Evolutionary conservation across 2,888 invertebrate species (phyloP).

Genomic region (Thymelicus sylvestris): DNA sequence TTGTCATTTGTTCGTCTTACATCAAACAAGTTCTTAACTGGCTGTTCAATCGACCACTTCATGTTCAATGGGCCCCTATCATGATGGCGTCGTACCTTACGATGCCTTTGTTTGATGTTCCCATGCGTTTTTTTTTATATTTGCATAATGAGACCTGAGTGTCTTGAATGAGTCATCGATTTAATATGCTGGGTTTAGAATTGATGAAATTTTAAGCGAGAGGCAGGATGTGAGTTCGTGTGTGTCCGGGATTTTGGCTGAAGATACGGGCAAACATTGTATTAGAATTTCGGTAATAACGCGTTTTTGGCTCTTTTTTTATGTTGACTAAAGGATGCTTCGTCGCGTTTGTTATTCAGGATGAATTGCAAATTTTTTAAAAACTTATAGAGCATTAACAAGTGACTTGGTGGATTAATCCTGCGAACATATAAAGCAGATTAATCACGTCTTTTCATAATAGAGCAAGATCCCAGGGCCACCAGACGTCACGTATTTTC

Average conservation of each 20-base stretch:
- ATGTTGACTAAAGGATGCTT: too few species aligned
- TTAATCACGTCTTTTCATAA: too few species aligned
- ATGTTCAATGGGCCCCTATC: slow-evolving; percentile 57
- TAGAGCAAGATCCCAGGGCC: too few species aligned
- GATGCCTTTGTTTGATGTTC: slow-evolving; percentile 31
- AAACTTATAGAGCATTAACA: too few species aligned
- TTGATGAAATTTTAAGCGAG: slow-evolving; percentile 12
- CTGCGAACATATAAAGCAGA: too few species aligned
- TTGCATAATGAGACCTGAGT: slow-evolving; percentile 25
- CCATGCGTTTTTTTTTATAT: slow-evolving; percentile 31
- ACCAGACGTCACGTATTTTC: too few species aligned
- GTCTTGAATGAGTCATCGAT: slow-evolving; percentile 15
- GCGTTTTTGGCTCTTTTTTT: too few species aligned
- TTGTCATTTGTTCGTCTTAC: slow-evolving; percentile 1
- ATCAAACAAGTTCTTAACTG: slow-evolving; percentile 1
- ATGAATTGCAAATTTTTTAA: too few species aligned
- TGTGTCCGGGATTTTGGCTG: neutral
- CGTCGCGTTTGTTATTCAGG: too few species aligned
- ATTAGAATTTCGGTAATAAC: neutral
- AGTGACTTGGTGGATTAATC: too few species aligned
- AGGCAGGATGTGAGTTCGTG: slow-evolving; percentile 10
- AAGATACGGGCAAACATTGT: neutral
- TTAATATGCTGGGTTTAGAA: slow-evolving; percentile 20
- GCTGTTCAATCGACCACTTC: slow-evolving; percentile 39
- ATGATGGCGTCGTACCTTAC: slow-evolving; percentile 32